Evolutionary conservation across 2,888 invertebrate genomes (phyloP).

Genomic region (Dioctria linearis): DNA sequence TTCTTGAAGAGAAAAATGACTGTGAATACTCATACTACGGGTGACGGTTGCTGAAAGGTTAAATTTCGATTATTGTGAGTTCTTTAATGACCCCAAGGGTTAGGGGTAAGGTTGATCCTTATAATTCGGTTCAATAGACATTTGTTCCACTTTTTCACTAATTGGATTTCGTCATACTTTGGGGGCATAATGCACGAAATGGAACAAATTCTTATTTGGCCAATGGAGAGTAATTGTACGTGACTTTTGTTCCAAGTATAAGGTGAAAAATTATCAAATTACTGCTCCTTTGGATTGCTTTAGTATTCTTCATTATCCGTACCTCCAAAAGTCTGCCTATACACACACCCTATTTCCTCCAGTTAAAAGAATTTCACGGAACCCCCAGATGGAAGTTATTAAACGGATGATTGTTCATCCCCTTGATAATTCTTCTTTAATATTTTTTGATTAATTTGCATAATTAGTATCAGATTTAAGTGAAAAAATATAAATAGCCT

Average conservation of each 20-base stretch:
- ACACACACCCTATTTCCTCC: slow-evolving; percentile 28
- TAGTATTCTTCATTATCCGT: slow-evolving; percentile 4
- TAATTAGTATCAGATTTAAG: slow-evolving; percentile 45
- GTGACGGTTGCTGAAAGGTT: slow-evolving; percentile 10
- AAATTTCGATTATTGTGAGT: slow-evolving; percentile 47
- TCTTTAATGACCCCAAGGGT: slow-evolving; percentile 26
- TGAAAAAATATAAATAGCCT: slow-evolving; percentile 46
- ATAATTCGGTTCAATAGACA: slow-evolving; percentile 30
- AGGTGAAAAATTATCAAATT: slow-evolving; percentile 46
- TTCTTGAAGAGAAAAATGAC: slow-evolving; percentile 5
- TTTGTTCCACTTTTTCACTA: slow-evolving; percentile 45
- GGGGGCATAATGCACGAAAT: slow-evolving; percentile 11
- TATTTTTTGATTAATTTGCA: slow-evolving; percentile 52
- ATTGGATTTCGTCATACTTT: slow-evolving; percentile 40
- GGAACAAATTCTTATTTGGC: slow-evolving; percentile 42
- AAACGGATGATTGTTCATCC: neutral
- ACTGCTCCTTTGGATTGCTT: neutral
- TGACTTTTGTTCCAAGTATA: slow-evolving; percentile 41
- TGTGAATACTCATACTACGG: neutral
- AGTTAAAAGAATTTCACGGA: slow-evolving; percentile 21
- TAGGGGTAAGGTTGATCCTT: slow-evolving; percentile 23
- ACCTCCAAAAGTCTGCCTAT: neutral
- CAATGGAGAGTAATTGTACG: slow-evolving; percentile 44
- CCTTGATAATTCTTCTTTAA: slow-evolving; percentile 26
- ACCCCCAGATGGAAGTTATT: slow-evolving; percentile 34